Percentiles rank a stretch among this genome's conserved stretches.
phyloP scores from a whole-genome alignment of 2,113 vertebrate species.

The Philantomba maxwellii region DNA sequence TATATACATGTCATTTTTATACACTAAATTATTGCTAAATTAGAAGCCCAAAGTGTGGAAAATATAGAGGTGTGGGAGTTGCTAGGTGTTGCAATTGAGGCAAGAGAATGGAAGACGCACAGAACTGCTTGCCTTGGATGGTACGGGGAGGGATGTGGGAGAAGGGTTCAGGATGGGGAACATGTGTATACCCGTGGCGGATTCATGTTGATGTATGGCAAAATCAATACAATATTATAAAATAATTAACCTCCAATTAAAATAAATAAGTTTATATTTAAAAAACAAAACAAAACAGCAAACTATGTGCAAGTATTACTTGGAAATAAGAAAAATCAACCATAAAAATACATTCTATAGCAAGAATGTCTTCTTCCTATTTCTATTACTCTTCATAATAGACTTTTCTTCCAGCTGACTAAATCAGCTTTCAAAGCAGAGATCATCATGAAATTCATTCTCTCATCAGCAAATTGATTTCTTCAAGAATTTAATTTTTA shows the following conservation, averaged over 20 bases:
- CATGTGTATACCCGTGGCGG: rapidly evolving
- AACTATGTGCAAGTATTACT: background rate
- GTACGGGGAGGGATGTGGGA: too few relatives aligned
- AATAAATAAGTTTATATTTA: too few relatives aligned
- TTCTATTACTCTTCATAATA: background rate
- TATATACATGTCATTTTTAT: background rate
- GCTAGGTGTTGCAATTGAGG: background rate
- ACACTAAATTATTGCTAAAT: background rate
- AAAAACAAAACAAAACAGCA: background rate
- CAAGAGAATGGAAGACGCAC: rapidly evolving
- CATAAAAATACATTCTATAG: background rate
- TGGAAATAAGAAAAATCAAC: background rate
- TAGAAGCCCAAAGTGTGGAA: background rate
- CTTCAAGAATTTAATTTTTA: background rate
- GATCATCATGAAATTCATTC: background rate
- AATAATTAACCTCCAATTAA: too few relatives aligned
- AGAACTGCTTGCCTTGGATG: background rate
- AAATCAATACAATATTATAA: too few relatives aligned
- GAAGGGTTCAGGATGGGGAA: too few relatives aligned
- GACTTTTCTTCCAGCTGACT: background rate
- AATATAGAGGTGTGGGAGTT: rapidly evolving
- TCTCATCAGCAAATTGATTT: background rate
- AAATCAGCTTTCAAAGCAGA: background rate
- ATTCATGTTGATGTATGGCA: too few relatives aligned
- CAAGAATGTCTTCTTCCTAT: background rate